Percentiles rank a stretch among this genome's conserved stretches.
Conservation (phyloP, 2,113 vertebrate genomes). For the Corythaixoides concolor region DNA sequence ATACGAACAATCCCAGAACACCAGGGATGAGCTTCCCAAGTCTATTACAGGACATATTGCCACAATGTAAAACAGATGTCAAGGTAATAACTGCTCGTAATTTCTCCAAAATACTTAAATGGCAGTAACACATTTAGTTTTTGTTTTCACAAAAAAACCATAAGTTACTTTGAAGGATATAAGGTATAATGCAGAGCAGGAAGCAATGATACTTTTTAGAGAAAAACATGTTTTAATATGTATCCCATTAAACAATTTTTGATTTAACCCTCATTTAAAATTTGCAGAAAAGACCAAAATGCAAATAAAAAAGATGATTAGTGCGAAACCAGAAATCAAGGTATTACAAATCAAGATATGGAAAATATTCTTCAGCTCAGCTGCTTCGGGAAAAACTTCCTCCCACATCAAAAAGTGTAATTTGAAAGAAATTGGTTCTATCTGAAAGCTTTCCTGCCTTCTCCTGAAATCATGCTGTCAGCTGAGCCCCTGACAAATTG, state of each 20-base stretch:
- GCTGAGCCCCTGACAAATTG: not conserved
- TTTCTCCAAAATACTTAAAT: not conserved
- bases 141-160: not conserved
- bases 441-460: not conserved
- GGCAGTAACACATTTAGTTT: not conserved
- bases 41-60: not conserved
- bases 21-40: not conserved
- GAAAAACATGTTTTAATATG: not conserved
- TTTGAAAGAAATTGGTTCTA: not conserved
- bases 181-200: not conserved
- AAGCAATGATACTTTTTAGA: not conserved
- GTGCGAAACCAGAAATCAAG: not conserved
- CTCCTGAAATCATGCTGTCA: not conserved
- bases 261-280: not conserved
- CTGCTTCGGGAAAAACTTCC: not conserved
- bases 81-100: fast-evolving
- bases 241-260: not conserved
- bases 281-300: not conserved
- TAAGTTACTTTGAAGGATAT: not conserved
- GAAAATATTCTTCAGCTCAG: not conserved
- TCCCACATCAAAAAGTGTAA: not conserved
- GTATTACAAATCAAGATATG: not conserved
- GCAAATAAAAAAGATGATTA: not conserved
- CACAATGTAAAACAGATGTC: not conserved
- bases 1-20: not conserved